Evolutionary conservation across 2,888 invertebrate species (phyloP).

Genomic region (Cataglyphis altisquamis): DNA sequence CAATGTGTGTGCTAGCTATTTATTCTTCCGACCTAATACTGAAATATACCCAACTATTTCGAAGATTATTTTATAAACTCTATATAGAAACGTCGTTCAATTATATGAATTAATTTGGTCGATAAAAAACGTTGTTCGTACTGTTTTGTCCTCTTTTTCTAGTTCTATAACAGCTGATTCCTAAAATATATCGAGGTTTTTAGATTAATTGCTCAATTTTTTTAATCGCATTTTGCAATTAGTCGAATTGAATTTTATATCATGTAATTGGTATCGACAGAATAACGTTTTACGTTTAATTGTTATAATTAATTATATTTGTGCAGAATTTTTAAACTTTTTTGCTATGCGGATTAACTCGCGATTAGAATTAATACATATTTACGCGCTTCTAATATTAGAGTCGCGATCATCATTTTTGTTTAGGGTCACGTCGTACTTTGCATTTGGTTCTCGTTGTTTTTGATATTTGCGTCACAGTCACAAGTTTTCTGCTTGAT

Average conservation of each 20-base stretch:
- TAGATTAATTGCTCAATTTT: not conserved
- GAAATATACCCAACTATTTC: not conserved
- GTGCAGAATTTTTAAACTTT: not conserved
- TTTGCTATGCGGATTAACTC: not conserved
- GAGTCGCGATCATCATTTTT: conserved; percentile 1
- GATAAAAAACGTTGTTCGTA: not conserved
- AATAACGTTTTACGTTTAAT: not conserved
- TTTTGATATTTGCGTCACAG: conserved; percentile 60
- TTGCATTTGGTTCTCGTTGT: conserved; percentile 19
- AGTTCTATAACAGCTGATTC: not conserved
- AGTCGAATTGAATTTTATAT: conserved; percentile 1
- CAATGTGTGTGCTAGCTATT: not conserved
- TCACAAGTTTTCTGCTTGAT: conserved; percentile 75
- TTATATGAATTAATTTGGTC: not conserved
- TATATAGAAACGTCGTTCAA: not conserved
- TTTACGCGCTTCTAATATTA: not conserved
- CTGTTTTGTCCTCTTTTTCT: not conserved
- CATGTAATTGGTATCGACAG: not conserved
- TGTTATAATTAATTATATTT: not conserved
- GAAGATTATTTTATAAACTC: not conserved
- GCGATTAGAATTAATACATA: conserved; percentile 24
- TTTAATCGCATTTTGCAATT: not conserved
- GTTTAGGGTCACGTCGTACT: not conserved
- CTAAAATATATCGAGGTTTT: not conserved
- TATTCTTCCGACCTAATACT: not conserved